Percentiles rank a stretch among this genome's conserved stretches.
Conservation (phyloP, 2,797 vertebrate species). For the Merluccius polli region DNA sequence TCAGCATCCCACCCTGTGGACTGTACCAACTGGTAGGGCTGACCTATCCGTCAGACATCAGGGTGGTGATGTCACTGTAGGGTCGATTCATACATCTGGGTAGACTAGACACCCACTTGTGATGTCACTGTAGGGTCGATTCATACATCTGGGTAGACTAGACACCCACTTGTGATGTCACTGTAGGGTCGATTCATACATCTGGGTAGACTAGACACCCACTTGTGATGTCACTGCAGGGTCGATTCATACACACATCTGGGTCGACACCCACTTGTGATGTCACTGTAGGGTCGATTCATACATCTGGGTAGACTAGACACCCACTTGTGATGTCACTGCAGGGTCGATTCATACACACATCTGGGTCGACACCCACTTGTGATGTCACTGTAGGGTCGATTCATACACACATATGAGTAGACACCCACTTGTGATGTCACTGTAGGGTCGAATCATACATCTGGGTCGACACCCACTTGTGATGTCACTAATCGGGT, state of each 20-base stretch:
- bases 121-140: no score
- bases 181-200: no score
- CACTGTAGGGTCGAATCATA: neutral
- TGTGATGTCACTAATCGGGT: neutral
- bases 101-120: no score
- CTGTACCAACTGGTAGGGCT: neutral
- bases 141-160: no score
- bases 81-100: neutral
- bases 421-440: no score
- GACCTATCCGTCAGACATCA: neutral
- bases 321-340: no score
- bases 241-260: no score
- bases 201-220: no score
- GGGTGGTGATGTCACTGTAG: neutral
- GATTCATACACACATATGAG: no score
- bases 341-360: neutral
- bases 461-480: neutral
- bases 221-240: neutral
- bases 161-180: neutral
- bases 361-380: no score
- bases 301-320: no score
- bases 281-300: no score
- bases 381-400: neutral
- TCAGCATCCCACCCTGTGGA: neutral
- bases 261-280: neutral